These are phyloP conservation scores for Hirtodrosophila trivittata DNA, from an alignment of 2,888 invertebrate genomes.

Conservation along the genomic window DNA sequence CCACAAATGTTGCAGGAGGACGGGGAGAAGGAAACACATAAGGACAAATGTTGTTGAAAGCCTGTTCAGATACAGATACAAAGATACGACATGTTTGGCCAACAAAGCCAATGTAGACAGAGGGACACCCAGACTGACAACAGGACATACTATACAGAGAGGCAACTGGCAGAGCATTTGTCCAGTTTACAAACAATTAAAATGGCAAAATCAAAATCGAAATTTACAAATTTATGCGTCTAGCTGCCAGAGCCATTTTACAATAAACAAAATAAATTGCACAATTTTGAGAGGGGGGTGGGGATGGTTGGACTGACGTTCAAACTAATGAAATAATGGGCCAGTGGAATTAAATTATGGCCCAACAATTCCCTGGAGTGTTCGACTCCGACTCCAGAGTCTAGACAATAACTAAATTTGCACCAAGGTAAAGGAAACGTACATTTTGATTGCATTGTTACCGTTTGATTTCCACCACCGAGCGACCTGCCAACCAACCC, in stretches of 20 bases:
- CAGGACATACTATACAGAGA: slow-evolving; percentile 11
- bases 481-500: slow-evolving; percentile 28
- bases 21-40: slow-evolving; percentile 23
- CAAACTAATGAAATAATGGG: slow-evolving; percentile 75
- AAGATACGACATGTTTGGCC: slow-evolving; percentile 69
- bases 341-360: slow-evolving; percentile 72
- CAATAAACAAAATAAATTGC: slow-evolving; percentile 61
- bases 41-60: slow-evolving; percentile 44
- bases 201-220: slow-evolving; percentile 77
- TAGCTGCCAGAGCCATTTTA: slow-evolving; percentile 66
- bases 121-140: slow-evolving; percentile 4
- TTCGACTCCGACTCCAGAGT: slow-evolving; percentile 33
- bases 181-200: slow-evolving; percentile 72
- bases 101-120: slow-evolving; percentile 48
- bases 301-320: slow-evolving; percentile 3
- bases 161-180: slow-evolving; percentile 47
- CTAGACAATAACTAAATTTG: slow-evolving; percentile 77
- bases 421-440: slow-evolving; percentile 60
- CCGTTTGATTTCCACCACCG: slow-evolving; percentile 74
- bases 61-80: slow-evolving; percentile 56
- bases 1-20: slow-evolving; percentile 69
- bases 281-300: slow-evolving; percentile 27
- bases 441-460: slow-evolving; percentile 80
- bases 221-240: slow-evolving; percentile 76
- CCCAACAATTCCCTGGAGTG: slow-evolving; percentile 63